A percentile compares a stretch with the other conserved stretches of the same genome.
Conservation (phyloP, 2,797 vertebrate genomes). For the Heterohyrax brucei region DNA sequence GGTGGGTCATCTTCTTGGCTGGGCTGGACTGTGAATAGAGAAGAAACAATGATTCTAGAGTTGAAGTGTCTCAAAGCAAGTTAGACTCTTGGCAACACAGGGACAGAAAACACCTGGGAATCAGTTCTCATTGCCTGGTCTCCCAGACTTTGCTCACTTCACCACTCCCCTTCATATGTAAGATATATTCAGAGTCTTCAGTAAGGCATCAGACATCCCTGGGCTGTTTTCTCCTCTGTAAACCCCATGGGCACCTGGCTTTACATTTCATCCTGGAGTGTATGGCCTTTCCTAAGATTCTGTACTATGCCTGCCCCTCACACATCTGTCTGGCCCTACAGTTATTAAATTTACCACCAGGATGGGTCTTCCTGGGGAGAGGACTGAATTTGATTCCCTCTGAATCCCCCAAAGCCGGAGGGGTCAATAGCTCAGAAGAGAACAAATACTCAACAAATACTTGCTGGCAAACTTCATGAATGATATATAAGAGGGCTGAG, state of each 20-base stretch:
- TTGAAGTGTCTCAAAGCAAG: slow-evolving; percentile 23
- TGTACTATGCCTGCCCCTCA: background rate
- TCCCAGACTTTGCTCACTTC: background rate
- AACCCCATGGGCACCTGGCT: background rate
- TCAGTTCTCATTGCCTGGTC: slow-evolving; percentile 31
- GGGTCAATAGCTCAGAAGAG: background rate
- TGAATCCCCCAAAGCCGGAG: background rate
- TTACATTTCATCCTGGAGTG: background rate
- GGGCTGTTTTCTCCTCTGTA: slow-evolving; percentile 35
- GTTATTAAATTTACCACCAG: background rate
- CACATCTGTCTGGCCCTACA: slow-evolving; percentile 14
- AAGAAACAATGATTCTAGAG: background rate
- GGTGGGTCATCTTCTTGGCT: slow-evolving; percentile 95
- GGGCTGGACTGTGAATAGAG: slow-evolving; percentile 86
- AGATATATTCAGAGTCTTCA: background rate
- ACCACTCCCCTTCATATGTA: background rate
- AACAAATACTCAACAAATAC: background rate
- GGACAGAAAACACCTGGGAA: slow-evolving; percentile 44
- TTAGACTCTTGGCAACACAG: background rate
- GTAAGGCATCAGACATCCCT: background rate
- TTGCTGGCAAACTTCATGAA: background rate
- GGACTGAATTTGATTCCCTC: background rate
- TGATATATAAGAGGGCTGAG: slow-evolving; percentile 17
- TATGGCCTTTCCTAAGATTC: background rate
- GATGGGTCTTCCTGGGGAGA: background rate